These are phyloP conservation scores for Biston stratarius DNA, from an alignment of 2,888 invertebrate species.

Conservation along the genomic window DNA sequence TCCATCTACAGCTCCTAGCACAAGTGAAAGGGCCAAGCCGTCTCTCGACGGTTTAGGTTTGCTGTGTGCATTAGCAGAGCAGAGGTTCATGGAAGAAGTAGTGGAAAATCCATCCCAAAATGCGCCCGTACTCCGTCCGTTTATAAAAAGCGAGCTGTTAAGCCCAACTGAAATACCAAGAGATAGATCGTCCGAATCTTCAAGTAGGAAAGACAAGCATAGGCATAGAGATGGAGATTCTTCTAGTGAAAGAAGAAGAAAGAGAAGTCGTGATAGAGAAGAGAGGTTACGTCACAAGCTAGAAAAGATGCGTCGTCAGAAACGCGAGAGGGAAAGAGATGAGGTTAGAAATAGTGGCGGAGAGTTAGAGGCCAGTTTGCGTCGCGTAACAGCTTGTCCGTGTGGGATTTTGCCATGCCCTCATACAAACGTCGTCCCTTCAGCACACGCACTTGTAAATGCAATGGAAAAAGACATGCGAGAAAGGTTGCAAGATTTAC, in stretches of 20 bases:
- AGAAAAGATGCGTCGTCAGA: slow-evolving; percentile 79
- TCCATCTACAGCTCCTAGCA: slow-evolving; percentile 59
- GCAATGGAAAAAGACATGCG: slow-evolving; percentile 94
- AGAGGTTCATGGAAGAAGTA: slow-evolving; percentile 92
- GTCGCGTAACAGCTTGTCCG: slow-evolving; percentile 74
- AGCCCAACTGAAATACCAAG: slow-evolving; percentile 68
- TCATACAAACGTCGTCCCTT: slow-evolving; percentile 72
- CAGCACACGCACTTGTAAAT: slow-evolving; percentile 88
- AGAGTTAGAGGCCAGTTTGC: slow-evolving; percentile 75
- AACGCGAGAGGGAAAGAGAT: slow-evolving; percentile 72
- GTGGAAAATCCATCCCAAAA: slow-evolving; percentile 68
- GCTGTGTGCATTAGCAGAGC: slow-evolving; percentile 94
- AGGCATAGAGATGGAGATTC: slow-evolving; percentile 74
- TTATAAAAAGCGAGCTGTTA: slow-evolving; percentile 74
- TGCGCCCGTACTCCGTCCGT: slow-evolving; percentile 61
- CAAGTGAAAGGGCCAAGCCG: slow-evolving; percentile 70
- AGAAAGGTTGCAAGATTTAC: slow-evolving; percentile 92
- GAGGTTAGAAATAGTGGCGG: slow-evolving; percentile 62
- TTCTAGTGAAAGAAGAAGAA: slow-evolving; percentile 72
- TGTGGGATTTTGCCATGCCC: slow-evolving; percentile 67
- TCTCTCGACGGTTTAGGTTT: slow-evolving; percentile 90
- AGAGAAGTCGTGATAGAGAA: slow-evolving; percentile 74
- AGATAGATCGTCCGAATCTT: slow-evolving; percentile 52
- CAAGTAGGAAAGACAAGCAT: slow-evolving; percentile 71
- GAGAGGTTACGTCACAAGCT: slow-evolving; percentile 76